These are phyloP conservation scores for Cettia cetti DNA, from an alignment of 2,113 vertebrate genomes.

Conservation along the genomic window DNA sequence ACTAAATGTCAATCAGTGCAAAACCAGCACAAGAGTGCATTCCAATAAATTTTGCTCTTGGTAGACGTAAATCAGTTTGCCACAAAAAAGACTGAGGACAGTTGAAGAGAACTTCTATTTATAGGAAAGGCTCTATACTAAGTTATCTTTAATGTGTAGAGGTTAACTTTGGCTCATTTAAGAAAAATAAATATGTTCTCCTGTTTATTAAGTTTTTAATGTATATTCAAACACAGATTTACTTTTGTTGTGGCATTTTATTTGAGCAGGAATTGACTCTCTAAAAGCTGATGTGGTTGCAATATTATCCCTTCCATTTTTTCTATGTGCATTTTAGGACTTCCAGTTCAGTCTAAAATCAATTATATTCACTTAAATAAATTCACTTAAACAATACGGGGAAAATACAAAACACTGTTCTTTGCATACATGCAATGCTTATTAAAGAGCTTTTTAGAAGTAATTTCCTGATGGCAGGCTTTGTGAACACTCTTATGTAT, in stretches of 20 bases:
- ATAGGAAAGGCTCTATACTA: background rate
- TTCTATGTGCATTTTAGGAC: background rate
- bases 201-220: background rate
- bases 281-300: background rate
- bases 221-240: background rate
- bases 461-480: background rate
- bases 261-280: background rate
- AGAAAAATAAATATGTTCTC: background rate
- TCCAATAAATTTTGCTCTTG: background rate
- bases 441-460: background rate
- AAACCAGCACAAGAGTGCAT: background rate
- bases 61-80: background rate
- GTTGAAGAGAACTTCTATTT: background rate
- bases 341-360: background rate
- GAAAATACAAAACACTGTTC: background rate
- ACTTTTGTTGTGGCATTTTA: background rate
- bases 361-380: background rate
- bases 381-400: background rate
- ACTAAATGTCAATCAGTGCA: too few species aligned
- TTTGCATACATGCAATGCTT: background rate
- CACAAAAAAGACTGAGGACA: background rate
- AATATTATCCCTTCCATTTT: background rate
- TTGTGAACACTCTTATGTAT: background rate
- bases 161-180: background rate
- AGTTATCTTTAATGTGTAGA: background rate